Conservation (phyloP, 1,140 invertebrate species). For the Apis cerana region DNA sequence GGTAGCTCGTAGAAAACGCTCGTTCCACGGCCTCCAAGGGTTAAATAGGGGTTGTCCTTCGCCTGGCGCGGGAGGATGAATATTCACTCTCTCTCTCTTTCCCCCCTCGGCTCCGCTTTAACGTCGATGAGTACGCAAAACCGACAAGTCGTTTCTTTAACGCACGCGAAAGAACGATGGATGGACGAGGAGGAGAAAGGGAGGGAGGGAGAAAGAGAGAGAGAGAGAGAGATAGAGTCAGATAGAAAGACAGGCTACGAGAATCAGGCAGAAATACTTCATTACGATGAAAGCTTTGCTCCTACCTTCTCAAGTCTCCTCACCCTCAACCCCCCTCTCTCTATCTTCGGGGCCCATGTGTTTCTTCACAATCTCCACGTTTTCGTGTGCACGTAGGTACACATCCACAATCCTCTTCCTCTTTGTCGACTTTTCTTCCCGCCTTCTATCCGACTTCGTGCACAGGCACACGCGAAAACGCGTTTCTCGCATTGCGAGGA, state of each 20-base stretch:
- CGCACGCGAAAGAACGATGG: slow-evolving; percentile 53
- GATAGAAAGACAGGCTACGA: not conserved
- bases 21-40: slow-evolving; percentile 34
- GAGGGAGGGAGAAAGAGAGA: not conserved
- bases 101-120: slow-evolving; percentile 17
- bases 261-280: slow-evolving; percentile 69
- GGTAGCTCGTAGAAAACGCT: slow-evolving; percentile 27
- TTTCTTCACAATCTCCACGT: slow-evolving; percentile 32
- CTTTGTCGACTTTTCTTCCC: slow-evolving; percentile 50
- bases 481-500: slow-evolving; percentile 29
- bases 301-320: slow-evolving; percentile 54
- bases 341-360: slow-evolving; percentile 23
- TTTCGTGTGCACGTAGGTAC: slow-evolving; percentile 20
- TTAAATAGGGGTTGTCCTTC: slow-evolving; percentile 58
- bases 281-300: slow-evolving; percentile 76
- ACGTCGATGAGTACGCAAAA: slow-evolving; percentile 52
- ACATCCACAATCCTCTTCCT: slow-evolving; percentile 6
- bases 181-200: slow-evolving; percentile 20
- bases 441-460: slow-evolving; percentile 1
- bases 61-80: slow-evolving; percentile 27
- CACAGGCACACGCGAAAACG: not conserved
- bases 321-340: slow-evolving; percentile 13
- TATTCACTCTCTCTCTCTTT: slow-evolving; percentile 9
- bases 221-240: slow-evolving; percentile 3
- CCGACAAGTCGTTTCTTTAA: slow-evolving; percentile 65